A percentile compares a stretch with the other conserved stretches of the same genome.
Conservation (phyloP, 2,888 invertebrate species). For the Stegana nigrithorax region DNA sequence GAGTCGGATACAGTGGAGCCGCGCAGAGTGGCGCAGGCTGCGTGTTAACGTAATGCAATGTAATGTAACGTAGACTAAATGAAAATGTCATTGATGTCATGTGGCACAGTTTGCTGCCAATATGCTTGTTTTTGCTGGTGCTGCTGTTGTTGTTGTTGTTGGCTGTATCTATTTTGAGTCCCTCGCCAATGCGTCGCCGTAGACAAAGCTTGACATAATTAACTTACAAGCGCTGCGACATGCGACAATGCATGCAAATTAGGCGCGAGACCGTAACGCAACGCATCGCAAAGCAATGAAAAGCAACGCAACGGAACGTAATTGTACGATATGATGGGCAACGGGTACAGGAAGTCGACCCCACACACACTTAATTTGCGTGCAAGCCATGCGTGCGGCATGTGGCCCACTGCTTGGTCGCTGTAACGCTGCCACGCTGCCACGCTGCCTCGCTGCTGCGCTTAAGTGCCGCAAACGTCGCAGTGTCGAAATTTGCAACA, state of each 20-base stretch:
- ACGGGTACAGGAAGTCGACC: background rate
- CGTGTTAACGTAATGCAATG: background rate
- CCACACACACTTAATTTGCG: background rate
- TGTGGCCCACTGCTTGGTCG: background rate
- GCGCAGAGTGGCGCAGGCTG: background rate
- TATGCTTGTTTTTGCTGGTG: slow-evolving; percentile 23
- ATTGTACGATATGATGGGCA: slow-evolving; percentile 1
- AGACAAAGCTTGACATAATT: slow-evolving; percentile 41
- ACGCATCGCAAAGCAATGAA: background rate
- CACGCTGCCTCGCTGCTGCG: background rate
- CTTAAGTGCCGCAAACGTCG: background rate
- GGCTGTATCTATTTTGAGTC: background rate
- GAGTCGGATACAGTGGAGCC: background rate
- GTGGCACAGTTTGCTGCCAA: slow-evolving; percentile 17
- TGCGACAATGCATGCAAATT: slow-evolving; percentile 55
- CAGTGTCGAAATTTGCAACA: slow-evolving; percentile 30
- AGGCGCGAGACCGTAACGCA: slow-evolving; percentile 24
- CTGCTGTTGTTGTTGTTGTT: slow-evolving; percentile 19
- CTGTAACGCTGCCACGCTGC: background rate
- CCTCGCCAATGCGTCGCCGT: slow-evolving; percentile 17
- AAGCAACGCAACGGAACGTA: background rate
- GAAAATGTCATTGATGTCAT: slow-evolving; percentile 22
- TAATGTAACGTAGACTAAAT: slow-evolving; percentile 10
- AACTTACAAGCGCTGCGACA: slow-evolving; percentile 35
- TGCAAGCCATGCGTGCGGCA: background rate